Evolutionary conservation across 2,888 invertebrate genomes (phyloP), one percentile per base, ranked within the genome.

Genomic region (Agriotes lineatus): DNA sequence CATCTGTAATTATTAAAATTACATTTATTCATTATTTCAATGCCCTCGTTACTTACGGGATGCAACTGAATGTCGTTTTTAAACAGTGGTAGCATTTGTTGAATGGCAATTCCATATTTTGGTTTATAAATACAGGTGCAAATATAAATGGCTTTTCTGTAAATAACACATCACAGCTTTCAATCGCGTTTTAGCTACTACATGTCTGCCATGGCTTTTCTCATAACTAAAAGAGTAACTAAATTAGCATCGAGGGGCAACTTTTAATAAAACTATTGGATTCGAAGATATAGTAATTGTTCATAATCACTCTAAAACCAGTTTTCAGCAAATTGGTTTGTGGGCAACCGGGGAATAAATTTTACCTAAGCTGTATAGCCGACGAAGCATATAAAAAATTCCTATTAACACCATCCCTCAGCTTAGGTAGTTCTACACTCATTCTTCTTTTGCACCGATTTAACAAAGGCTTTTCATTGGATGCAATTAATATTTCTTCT

Each of bases 131-230:
- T 81, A 91, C 81, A 70, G 89, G 87, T 1, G 95, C 93, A 82
- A 93, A 93, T 0, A 93, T 90, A 81, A 91, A 93, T 0, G 96
- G 93, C 75, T 90, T 89, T 82, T 97, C 97, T 0, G 90, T 87
- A 81, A 96, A 93, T 37, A 97, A 82, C 0, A 93, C 85, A 74
- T 94, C 91, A 0, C 94, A 50, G 88, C 86, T 6, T 85, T 82
- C 1, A 93, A 86, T 30, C 85, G 81, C 67, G 86, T 85, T 9
- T 85, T 87, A 0, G 93, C 88, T 25, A 90, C 80, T 10, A 95
- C 90, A 81, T 90, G 88, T 25, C 94, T 87, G 0, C 94, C 94
- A 64, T 85, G 87, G 19, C 86, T 82, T 44, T 86, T 82, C 70
- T 86, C 88, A 69, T 86, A 86, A 71, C 89, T 89, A 37, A 37